Evolutionary conservation across 2,113 vertebrate species (phyloP), one percentile per base, ranked within the genome.

Genomic region (Eptesicus fuscus): DNA sequence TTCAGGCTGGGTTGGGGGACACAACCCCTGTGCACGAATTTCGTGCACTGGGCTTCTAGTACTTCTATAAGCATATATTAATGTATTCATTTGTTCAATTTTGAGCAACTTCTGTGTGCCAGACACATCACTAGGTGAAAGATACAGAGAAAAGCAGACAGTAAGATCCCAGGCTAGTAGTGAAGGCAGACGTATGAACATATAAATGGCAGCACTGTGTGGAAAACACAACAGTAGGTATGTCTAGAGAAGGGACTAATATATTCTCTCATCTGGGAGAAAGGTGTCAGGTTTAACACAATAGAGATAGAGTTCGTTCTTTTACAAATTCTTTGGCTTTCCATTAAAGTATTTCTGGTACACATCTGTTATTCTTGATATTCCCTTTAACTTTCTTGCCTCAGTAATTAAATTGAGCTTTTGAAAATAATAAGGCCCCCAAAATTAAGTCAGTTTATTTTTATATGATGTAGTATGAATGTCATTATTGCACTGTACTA

Each of bases 291-390:
- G 13, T 67, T 84, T 70, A 84, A 51, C 18, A 44, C 30, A 51
- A 1, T 65, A 14, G 14, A 73, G 42, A 37, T 3, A 35, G 28
- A 65, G 4, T 5, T 78, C 10, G 20, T 74, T 79, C 22, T 69
- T 93, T 77, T 4, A 37, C 20, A 10, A 65, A 83, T 90, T 79
- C 16, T 73, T 42, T 61, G 20, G 7, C 23, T 78, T 85, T 44
- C 44, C 30, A 37, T 30, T 59, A 59, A 49, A 70, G 37, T 74
- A 61, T 88, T 93, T 79, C 9, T 80, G 5, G 25, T 44, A 67
- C n/a, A 23, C 63, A 74, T 92, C 16, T 97, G 61, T 90, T 96
- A 88, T 87, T 91, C 79, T 8, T 17, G 80, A 95, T 96, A 84
- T 76, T n/a, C 91, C 30, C 74, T 94, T 82, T 85, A 51, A 84